These are phyloP conservation scores for Rhagophthalmus giganteus DNA, from an alignment of 2,888 invertebrate genomes.

Conservation along the genomic window DNA sequence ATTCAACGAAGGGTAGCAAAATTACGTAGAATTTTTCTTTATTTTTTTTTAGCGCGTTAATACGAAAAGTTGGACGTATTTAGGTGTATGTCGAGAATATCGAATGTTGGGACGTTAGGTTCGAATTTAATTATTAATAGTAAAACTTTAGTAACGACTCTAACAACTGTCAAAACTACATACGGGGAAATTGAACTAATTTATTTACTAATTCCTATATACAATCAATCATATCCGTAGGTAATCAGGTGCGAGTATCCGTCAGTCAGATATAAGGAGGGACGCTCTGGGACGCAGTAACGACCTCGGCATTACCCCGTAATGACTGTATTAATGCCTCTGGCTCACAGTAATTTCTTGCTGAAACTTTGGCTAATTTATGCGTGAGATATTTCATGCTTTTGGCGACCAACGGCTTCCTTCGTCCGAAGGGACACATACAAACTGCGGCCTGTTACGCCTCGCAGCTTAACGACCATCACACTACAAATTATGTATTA, in stretches of 20 bases:
- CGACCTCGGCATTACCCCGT: slow-evolving; percentile 43
- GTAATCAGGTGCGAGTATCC: slow-evolving; percentile 50
- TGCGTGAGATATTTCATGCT: slow-evolving; percentile 54
- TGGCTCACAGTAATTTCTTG: slow-evolving; percentile 53
- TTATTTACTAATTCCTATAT: slow-evolving; percentile 38
- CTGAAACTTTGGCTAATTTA: slow-evolving; percentile 54
- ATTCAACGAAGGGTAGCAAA: slow-evolving; percentile 38
- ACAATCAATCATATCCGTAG: slow-evolving; percentile 50
- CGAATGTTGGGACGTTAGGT: background rate
- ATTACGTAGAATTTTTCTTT: slow-evolving; percentile 4
- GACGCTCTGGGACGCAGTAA: slow-evolving; percentile 35
- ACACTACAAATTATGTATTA: slow-evolving; percentile 24
- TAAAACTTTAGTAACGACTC: slow-evolving; percentile 14
- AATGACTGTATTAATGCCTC: slow-evolving; percentile 53
- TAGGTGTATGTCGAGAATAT: background rate
- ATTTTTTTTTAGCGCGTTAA: slow-evolving; percentile 3
- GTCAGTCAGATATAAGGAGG: slow-evolving; percentile 43
- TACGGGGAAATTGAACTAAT: slow-evolving; percentile 44
- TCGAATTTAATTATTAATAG: slow-evolving; percentile 15
- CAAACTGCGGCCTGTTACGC: slow-evolving; percentile 27
- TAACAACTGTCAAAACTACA: slow-evolving; percentile 27
- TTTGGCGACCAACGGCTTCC: slow-evolving; percentile 45
- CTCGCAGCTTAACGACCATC: slow-evolving; percentile 26
- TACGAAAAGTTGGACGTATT: too few species aligned
- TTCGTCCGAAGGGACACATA: slow-evolving; percentile 36